Evolutionary conservation across 2,888 invertebrate species (phyloP).

Genomic region (Parnassius mnemosyne): DNA sequence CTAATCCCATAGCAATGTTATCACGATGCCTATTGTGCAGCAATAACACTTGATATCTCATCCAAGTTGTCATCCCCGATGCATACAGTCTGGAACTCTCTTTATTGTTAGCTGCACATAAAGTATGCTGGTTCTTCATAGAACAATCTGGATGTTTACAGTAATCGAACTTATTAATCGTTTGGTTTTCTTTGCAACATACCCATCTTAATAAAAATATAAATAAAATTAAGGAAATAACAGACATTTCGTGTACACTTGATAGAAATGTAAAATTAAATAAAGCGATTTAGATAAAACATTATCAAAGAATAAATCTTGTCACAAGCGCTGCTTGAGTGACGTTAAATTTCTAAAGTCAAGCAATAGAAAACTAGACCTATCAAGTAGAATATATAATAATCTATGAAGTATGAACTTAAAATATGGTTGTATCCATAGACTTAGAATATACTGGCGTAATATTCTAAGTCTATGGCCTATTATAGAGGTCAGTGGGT

Average conservation of each 20-base stretch:
- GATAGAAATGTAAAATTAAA: constrained; percentile 16
- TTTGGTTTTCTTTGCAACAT: constrained; percentile 33
- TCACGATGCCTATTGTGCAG: constrained; percentile 72
- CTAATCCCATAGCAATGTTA: constrained; percentile 70
- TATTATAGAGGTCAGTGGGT: no score
- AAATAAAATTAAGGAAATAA: constrained; percentile 46
- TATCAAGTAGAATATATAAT: no score
- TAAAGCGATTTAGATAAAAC: constrained; percentile 11
- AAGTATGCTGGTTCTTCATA: constrained; percentile 64
- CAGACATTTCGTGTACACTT: constrained; percentile 37
- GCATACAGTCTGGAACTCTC: constrained; percentile 63
- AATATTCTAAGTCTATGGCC: no score
- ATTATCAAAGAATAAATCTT: constrained; percentile 10
- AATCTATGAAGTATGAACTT: no score
- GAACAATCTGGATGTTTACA: constrained; percentile 71
- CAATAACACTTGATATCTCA: constrained; percentile 66
- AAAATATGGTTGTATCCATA: no score
- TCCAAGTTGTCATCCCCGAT: constrained; percentile 72
- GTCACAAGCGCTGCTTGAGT: no score
- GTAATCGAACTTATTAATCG: constrained; percentile 41
- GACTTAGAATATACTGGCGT: no score
- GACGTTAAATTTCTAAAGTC: no score
- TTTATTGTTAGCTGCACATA: constrained; percentile 58
- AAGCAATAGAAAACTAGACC: no score
- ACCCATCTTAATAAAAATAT: constrained; percentile 40